Conservation (phyloP, 2,888 invertebrate species). For the Apodemia zela region DNA sequence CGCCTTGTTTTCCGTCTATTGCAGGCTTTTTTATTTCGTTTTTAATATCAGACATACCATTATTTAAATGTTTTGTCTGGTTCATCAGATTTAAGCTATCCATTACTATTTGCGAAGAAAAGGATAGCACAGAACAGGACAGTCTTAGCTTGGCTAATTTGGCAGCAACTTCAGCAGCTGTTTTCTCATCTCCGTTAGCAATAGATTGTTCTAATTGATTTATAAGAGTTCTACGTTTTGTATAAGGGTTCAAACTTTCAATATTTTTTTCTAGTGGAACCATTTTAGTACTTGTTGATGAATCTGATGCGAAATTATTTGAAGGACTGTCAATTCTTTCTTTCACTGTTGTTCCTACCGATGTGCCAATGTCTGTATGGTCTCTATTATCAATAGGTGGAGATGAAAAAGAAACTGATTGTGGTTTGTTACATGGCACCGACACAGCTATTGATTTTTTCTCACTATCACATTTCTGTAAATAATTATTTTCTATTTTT, state of each 20-base stretch:
- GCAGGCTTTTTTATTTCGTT: background rate
- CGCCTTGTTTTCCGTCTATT: background rate
- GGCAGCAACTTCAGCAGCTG: conserved; percentile 87
- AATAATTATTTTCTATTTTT: too few relatives aligned
- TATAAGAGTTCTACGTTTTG: conserved; percentile 72
- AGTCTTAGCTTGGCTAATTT: conserved; percentile 88
- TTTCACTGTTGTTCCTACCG: background rate
- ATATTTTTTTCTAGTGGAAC: conserved; percentile 21
- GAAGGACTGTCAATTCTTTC: background rate
- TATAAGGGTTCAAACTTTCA: conserved; percentile 46
- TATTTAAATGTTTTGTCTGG: conserved; percentile 18
- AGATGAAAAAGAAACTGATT: too few relatives aligned
- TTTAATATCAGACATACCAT: conserved; percentile 2
- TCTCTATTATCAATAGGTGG: background rate
- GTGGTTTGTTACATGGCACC: too few relatives aligned
- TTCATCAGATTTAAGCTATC: conserved; percentile 35
- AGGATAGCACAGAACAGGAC: conserved; percentile 83
- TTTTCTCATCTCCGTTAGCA: conserved; percentile 86
- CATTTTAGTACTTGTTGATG: conserved; percentile 4
- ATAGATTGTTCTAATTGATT: conserved; percentile 88
- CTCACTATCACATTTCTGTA: too few relatives aligned
- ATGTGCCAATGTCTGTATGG: background rate
- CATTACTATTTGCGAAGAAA: conserved; percentile 64
- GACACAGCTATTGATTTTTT: too few relatives aligned
- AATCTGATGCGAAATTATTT: background rate